phyloP scores from a whole-genome alignment of 2,797 vertebrate genomes.

The Chromobotia macracanthus region DNA sequence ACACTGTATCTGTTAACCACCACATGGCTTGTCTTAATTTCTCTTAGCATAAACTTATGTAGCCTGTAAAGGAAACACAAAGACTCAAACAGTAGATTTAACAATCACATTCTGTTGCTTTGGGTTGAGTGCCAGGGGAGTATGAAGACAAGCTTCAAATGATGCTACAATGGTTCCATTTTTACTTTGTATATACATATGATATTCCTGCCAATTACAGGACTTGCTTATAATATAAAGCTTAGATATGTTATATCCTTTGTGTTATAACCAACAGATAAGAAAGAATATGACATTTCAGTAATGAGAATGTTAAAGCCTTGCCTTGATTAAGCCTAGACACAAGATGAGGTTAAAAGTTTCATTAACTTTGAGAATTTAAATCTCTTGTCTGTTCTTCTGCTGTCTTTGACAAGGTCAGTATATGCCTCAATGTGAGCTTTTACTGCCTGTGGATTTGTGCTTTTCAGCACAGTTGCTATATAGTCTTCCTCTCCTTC shows the following conservation, averaged over 20 bases:
- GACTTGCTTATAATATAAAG: too few relatives aligned
- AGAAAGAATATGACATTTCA: conserved; percentile 17
- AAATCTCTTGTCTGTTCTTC: conserved; percentile 19
- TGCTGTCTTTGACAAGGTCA: conserved; percentile 3
- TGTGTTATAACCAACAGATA: not conserved
- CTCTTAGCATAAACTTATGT: not conserved
- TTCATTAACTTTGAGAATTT: conserved; percentile 3
- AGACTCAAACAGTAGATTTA: conserved; percentile 2
- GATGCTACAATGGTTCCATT: not conserved
- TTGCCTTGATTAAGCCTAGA: conserved; percentile 13
- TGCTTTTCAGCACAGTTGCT: conserved; percentile 18
- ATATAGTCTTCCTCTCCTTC: not conserved
- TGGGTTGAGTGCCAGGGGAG: not conserved
- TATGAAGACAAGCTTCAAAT: not conserved
- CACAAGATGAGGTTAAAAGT: conserved; percentile 11
- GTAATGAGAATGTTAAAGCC: conserved; percentile 27
- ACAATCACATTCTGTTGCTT: conserved; percentile 10
- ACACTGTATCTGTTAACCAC: not conserved
- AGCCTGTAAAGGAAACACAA: conserved; percentile 3
- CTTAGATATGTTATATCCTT: too few relatives aligned
- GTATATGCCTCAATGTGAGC: not conserved
- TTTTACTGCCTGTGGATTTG: conserved; percentile 1
- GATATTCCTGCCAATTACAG: not conserved
- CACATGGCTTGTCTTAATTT: conserved; percentile 19
- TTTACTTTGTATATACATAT: not conserved